Conservation (phyloP, 1,140 invertebrate species). For the Physella acuta region DNA sequence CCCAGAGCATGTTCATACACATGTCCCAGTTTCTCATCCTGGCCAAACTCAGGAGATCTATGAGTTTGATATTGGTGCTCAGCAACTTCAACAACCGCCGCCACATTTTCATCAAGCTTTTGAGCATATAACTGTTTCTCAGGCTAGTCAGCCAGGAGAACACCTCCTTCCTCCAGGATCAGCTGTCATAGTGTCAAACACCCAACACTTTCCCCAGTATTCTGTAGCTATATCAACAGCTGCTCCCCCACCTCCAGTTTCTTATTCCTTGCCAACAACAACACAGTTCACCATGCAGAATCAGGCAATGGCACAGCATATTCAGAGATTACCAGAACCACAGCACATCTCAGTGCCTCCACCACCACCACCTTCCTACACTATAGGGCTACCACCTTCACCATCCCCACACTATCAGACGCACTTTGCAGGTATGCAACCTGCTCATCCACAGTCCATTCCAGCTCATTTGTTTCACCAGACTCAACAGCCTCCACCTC, state of each 20-base stretch:
- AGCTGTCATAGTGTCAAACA: constrained; percentile 20
- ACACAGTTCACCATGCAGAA: constrained; percentile 8
- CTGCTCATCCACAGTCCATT: neutral
- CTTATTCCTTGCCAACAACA: constrained; percentile 9
- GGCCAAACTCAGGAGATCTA: constrained; percentile 10
- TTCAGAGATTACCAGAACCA: neutral
- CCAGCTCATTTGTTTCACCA: constrained; percentile 11
- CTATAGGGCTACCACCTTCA: constrained; percentile 1
- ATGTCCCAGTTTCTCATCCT: neutral
- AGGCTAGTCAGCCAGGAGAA: constrained; percentile 14
- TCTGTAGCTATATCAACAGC: constrained; percentile 18
- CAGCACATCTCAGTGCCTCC: constrained; percentile 14
- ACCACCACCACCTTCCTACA: constrained; percentile 13
- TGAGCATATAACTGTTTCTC: constrained; percentile 23
- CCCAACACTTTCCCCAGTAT: constrained; percentile 21
- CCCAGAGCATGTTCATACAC: constrained; percentile 14
- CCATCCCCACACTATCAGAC: constrained; percentile 8
- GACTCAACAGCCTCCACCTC: constrained; percentile 13
- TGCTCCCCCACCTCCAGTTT: constrained; percentile 7
- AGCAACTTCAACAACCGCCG: neutral
- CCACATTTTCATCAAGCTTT: constrained; percentile 22
- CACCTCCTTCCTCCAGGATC: constrained; percentile 13
- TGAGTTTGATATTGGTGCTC: constrained; percentile 12
- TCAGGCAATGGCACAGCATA: neutral
- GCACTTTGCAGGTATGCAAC: constrained; percentile 18